phyloP scores from a whole-genome alignment of 2,888 invertebrate genomes.

The Cecidostiba fungosa region DNA sequence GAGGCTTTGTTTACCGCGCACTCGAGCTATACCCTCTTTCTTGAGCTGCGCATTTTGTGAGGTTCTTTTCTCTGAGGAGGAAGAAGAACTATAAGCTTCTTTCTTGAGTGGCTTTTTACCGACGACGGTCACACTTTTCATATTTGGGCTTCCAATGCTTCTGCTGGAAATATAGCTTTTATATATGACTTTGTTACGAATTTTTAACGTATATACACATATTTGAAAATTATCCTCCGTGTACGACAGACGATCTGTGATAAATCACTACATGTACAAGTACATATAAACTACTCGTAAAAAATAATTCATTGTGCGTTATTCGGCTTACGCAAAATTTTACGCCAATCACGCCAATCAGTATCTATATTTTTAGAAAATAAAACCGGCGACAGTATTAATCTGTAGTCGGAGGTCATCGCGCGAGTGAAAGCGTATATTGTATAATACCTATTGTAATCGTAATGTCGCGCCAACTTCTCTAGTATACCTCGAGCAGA shows the following conservation, averaged over 20 bases:
- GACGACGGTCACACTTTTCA: not conserved
- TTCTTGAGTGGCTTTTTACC: not conserved
- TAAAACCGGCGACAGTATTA: not conserved
- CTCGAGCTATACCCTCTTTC: constrained; percentile 1
- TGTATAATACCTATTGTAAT: not conserved
- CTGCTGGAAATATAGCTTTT: not conserved
- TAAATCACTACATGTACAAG: too few relatives aligned
- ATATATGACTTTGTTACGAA: too few relatives aligned
- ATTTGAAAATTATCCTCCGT: too few relatives aligned
- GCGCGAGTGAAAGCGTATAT: constrained; percentile 13
- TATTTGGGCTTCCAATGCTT: not conserved
- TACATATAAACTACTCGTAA: too few relatives aligned
- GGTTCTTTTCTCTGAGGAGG: not conserved
- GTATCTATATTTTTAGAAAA: not conserved
- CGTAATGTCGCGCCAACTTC: not conserved
- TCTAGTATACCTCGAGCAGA: not conserved
- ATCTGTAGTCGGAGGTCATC: constrained; percentile 17
- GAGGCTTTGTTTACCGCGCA: constrained; percentile 6
- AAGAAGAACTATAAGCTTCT: not conserved
- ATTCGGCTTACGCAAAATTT: not conserved
- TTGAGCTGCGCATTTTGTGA: not conserved
- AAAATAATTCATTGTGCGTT: not conserved
- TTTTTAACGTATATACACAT: too few relatives aligned
- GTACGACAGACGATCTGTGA: too few relatives aligned
- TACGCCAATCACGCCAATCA: not conserved